Evolutionary conservation across 2,888 invertebrate genomes (phyloP).

Genomic region (Priocnemis perturbator): DNA sequence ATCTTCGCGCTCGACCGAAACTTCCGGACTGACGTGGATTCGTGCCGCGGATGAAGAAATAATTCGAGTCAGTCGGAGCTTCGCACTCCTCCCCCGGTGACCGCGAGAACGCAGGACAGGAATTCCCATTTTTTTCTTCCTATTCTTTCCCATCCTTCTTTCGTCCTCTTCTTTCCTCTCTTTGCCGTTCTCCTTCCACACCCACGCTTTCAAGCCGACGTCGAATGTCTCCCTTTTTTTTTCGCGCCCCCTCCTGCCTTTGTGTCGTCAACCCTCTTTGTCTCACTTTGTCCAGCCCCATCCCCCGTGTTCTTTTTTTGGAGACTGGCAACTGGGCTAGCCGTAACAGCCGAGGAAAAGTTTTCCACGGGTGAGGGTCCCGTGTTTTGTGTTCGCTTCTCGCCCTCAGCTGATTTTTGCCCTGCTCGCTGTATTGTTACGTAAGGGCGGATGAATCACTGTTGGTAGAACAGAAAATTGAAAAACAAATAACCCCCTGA

Average conservation of each 20-base stretch:
- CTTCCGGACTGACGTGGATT: too few relatives aligned
- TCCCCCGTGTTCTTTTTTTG: slow-evolving; percentile 30
- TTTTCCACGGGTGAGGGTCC: slow-evolving; percentile 40
- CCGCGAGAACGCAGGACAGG: too few relatives aligned
- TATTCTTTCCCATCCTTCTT: background rate
- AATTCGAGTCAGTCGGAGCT: too few relatives aligned
- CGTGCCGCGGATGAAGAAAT: too few relatives aligned
- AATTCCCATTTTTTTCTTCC: too few relatives aligned
- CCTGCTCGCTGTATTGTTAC: slow-evolving; percentile 24
- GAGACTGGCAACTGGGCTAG: slow-evolving; percentile 44
- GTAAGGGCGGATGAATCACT: background rate
- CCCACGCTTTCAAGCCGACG: background rate
- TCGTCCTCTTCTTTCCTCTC: background rate
- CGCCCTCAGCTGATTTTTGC: slow-evolving; percentile 56
- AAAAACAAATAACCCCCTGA: too few relatives aligned
- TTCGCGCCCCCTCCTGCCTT: background rate
- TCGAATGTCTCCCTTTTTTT: slow-evolving; percentile 4
- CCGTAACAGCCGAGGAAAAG: slow-evolving; percentile 44
- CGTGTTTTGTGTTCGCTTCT: slow-evolving; percentile 48
- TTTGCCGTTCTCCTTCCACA: too few relatives aligned
- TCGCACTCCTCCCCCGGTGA: too few relatives aligned
- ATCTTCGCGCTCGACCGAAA: too few relatives aligned
- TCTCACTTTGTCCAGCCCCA: too few relatives aligned
- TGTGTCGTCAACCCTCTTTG: too few relatives aligned
- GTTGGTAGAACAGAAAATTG: too few relatives aligned